Base-by-base conservation (phyloP, 2,113 vertebrate species). In the Oryzias javanicus region DNA sequence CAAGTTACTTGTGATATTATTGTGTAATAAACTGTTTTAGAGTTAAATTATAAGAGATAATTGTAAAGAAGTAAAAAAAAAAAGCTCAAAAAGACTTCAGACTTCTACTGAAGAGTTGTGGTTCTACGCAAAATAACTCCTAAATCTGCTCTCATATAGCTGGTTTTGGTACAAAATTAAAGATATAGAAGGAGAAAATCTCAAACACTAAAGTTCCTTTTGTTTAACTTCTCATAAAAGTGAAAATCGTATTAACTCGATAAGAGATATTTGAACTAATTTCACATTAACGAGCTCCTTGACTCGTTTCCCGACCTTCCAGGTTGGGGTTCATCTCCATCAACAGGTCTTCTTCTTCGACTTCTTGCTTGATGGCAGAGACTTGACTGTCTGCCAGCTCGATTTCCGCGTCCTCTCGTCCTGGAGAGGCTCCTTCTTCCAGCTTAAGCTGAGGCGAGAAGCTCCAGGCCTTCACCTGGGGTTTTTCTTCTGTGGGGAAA, bases 331-430 rank as follows among this genome's bases (percentile, higher is more conserved):
- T 47, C n/a, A 47, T 47, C 46, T 47, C 16, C 18, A 49, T 22
- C 29, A 56, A 25, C 29, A 49, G 16, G n/a, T 27, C 14, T 24
- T 17, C 52, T 3, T 64, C 27, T 4, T 18, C 29, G 5, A 15
- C 19, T 55, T 64, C 61, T 45, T 64, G 27, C 47, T 64, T 64
- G 27, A 53, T 29, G 14, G 17, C 2, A 18, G 40, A 14, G 18
- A n/a, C 51, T 53, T 40, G 51, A 8, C 15, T 18, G 27, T 48
- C 18, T 7, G 14, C 15, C 19, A 8, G 1, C 1, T 19, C 22
- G 8, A 5, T 42, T 27, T 54, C n/a, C 0, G 22, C 5, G n/a
- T 35, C 49, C 25, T 67, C 42, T 4, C 7, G 16, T 25, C 7
- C 42, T 1, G 29, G 41, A 16, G 20, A 17, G 3, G 44, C 29